Conservation (phyloP, 2,888 invertebrate genomes). For the Sepioteuthis lessoniana region DNA sequence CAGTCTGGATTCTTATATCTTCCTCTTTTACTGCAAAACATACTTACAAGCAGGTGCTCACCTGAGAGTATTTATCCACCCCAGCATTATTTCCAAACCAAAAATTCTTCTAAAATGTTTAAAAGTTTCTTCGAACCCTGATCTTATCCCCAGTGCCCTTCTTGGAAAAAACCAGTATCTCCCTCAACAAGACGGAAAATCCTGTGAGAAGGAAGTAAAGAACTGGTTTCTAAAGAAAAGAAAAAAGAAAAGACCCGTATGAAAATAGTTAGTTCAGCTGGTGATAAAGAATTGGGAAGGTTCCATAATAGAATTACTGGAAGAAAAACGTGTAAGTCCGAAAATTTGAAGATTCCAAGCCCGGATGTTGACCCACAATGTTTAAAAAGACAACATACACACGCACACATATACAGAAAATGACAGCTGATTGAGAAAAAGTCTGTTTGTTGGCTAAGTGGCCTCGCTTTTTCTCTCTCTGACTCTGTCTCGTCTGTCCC, state of each 20-base stretch:
- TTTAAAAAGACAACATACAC: background rate
- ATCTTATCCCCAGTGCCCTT: background rate
- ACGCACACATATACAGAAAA: background rate
- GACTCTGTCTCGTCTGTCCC: conserved; percentile 25
- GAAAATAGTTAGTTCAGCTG: background rate
- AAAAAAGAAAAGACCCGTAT: background rate
- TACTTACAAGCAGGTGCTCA: background rate
- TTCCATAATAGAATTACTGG: background rate
- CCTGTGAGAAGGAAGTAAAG: background rate
- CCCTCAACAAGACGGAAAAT: background rate
- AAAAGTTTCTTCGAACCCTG: background rate
- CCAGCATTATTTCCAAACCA: background rate
- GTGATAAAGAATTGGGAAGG: background rate
- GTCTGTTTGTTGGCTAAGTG: conserved; percentile 13
- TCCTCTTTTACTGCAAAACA: background rate
- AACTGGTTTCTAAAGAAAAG: background rate
- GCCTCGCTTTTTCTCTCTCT: background rate
- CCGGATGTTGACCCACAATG: conserved; percentile 33
- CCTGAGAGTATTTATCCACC: background rate
- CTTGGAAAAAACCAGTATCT: background rate
- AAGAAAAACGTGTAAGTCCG: background rate
- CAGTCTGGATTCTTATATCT: background rate
- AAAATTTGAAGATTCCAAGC: conserved; percentile 1
- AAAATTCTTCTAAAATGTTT: background rate
- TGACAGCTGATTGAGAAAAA: conserved; percentile 25